phyloP scores from a whole-genome alignment of 2,888 invertebrate genomes.

The Brachypalpus laphriformis region DNA sequence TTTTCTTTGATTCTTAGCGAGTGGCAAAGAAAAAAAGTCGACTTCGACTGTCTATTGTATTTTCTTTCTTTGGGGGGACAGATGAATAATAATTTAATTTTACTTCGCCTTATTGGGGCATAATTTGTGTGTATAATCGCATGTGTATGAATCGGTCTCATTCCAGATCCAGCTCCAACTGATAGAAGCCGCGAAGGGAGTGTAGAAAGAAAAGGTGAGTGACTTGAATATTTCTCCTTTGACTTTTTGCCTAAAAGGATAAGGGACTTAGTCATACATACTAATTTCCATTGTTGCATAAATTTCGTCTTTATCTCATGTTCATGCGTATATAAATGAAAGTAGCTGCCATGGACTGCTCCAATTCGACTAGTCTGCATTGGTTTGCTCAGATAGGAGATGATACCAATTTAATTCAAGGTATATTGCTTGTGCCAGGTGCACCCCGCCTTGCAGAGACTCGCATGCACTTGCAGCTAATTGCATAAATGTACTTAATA shows the following conservation, averaged over 20 bases:
- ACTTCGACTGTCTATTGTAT: slow-evolving; percentile 9
- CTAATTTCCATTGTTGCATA: background rate
- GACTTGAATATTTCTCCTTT: slow-evolving; percentile 10
- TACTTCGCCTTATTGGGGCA: slow-evolving; percentile 28
- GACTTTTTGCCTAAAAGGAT: background rate
- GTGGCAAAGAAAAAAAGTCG: background rate
- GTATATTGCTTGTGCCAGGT: slow-evolving; percentile 73
- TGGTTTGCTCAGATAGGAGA: slow-evolving; percentile 83
- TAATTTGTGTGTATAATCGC: slow-evolving; percentile 52
- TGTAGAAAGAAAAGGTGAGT: slow-evolving; percentile 81
- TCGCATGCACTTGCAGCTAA: slow-evolving; percentile 62
- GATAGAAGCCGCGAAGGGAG: slow-evolving; percentile 82
- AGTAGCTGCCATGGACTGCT: slow-evolving; percentile 74
- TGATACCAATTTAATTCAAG: slow-evolving; percentile 79
- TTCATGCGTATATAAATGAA: slow-evolving; percentile 5
- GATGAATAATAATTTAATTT: slow-evolving; percentile 50
- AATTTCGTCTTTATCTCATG: slow-evolving; percentile 36
- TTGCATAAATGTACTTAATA: slow-evolving; percentile 22
- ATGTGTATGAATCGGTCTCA: slow-evolving; percentile 35
- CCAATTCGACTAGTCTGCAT: slow-evolving; percentile 80
- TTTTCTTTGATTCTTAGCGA: slow-evolving; percentile 4
- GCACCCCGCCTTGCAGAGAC: slow-evolving; percentile 33
- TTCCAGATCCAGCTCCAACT: slow-evolving; percentile 80
- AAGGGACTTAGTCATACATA: slow-evolving; percentile 10
- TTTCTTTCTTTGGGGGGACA: background rate